Percentiles rank a stretch among this genome's conserved stretches.
Conservation (phyloP, 2,888 invertebrate genomes). For the Drosophila quinaria region DNA sequence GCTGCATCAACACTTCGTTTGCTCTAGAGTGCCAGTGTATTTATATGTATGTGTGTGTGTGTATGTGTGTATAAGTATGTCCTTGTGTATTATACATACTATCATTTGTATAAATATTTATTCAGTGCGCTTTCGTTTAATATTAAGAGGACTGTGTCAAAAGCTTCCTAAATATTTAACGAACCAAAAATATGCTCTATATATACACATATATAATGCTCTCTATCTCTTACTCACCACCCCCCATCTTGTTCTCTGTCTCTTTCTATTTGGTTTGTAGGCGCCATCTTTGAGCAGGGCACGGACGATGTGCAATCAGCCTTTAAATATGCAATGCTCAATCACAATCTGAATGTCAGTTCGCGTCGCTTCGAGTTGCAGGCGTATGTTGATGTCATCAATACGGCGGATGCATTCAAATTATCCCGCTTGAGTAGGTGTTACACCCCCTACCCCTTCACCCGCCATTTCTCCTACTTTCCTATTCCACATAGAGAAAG, state of each 20-base stretch:
- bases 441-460: conserved; percentile 34
- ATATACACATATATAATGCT: background rate
- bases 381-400: conserved; percentile 95
- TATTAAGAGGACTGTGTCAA: conserved; percentile 78
- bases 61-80: conserved; percentile 15
- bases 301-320: conserved; percentile 96
- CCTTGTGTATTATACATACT: conserved; percentile 52
- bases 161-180: conserved; percentile 78
- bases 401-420: conserved; percentile 97
- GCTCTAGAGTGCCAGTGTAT: conserved; percentile 53
- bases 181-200: conserved; percentile 59
- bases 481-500: conserved; percentile 4
- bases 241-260: background rate
- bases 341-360: conserved; percentile 94
- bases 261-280: conserved; percentile 86
- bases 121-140: conserved; percentile 69
- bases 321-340: conserved; percentile 94
- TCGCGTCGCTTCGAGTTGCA: conserved; percentile 93
- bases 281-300: conserved; percentile 96
- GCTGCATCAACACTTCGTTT: conserved; percentile 82
- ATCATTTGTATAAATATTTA: conserved; percentile 79
- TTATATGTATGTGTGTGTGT: background rate
- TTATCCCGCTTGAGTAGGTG: conserved; percentile 95
- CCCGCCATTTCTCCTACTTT: too few species aligned
- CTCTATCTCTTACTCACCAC: background rate